Evolutionary conservation across 2,797 vertebrate species (phyloP), one percentile per base, ranked within the genome.

Genomic region (Propithecus deckenii): DNA sequence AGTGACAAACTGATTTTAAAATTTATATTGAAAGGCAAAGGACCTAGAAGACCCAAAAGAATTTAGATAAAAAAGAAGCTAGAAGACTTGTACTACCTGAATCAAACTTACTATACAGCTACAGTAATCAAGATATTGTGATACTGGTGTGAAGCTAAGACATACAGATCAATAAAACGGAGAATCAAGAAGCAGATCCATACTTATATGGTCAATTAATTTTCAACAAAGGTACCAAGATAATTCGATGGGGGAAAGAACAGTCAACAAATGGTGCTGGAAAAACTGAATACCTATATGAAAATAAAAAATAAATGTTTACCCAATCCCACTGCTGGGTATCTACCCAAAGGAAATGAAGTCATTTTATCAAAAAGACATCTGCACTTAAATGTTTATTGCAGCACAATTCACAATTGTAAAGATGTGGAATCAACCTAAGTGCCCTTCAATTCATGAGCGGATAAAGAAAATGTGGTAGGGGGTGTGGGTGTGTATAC

Each of bases 181-280:
- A 92, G 72, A 89, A 30, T 59, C 35, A 79, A 94, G n/a, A 75
- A 78, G 87, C 4, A 95, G 72, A 95, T 23, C 65, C 35, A 87
- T 32, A 67, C 15, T 74, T 46, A 46, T 28, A 71, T 9, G 28
- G 75, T 13, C 80, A 81, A 89, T 1, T 84, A 41, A 84, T 83
- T 89, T 65, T 65, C 32, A 65, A n/a, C 15, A 65, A 18, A 65
- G 63, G 17, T n/a, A 65, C 63, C 32, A 65, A 65, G 57, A 59
- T 59, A 83, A 93, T 46, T 95, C 63, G 79, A 38, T 28, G 32
- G 12, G 38, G 20, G 23, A 87, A 94, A 75, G 69, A 4, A 83
- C 0, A 59, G 30, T 52, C 46, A 69, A 88, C 32, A 91, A 81
- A 76, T 18, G 15, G 28, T 94, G 5, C 30, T 76, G 4, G 13